Conservation (phyloP, 1,140 invertebrate genomes). For the Rhizoglyphus robini region DNA sequence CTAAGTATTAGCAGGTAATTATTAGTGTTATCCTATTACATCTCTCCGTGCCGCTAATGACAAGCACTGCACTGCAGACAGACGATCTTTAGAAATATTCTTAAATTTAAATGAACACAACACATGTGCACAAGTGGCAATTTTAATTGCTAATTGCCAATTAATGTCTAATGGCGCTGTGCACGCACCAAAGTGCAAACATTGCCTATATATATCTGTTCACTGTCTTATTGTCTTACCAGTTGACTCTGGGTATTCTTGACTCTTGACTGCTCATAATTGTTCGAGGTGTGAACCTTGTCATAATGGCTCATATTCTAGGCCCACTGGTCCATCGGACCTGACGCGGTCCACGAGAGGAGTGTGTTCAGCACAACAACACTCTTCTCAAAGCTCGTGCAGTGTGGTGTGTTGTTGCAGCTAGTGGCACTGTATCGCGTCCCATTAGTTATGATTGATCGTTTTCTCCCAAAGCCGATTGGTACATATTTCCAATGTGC, state of each 20-base stretch:
- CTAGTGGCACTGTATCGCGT: too few relatives aligned
- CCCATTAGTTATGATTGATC: too few relatives aligned
- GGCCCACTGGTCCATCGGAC: too few relatives aligned
- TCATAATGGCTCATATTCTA: too few relatives aligned
- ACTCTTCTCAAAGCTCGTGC: too few relatives aligned
- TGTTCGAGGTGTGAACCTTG: too few relatives aligned
- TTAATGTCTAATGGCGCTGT: not conserved
- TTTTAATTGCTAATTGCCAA: conserved; percentile 15
- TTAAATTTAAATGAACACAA: conserved; percentile 6
- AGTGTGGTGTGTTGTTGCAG: too few relatives aligned
- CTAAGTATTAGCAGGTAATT: conserved; percentile 12
- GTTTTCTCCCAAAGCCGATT: not conserved
- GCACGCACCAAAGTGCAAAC: not conserved
- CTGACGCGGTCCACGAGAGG: too few relatives aligned
- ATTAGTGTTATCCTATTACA: conserved; percentile 7
- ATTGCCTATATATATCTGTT: not conserved
- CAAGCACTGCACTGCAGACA: not conserved
- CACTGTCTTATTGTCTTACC: not conserved
- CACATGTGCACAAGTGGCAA: not conserved
- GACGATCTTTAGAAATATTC: not conserved
- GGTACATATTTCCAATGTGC: conserved; percentile 1
- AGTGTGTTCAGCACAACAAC: too few relatives aligned
- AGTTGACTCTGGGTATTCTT: too few relatives aligned
- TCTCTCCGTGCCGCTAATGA: not conserved
- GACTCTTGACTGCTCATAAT: too few relatives aligned